Evolutionary conservation across 2,797 vertebrate genomes (phyloP).

Genomic region (Gymnoscopelus braueri): DNA sequence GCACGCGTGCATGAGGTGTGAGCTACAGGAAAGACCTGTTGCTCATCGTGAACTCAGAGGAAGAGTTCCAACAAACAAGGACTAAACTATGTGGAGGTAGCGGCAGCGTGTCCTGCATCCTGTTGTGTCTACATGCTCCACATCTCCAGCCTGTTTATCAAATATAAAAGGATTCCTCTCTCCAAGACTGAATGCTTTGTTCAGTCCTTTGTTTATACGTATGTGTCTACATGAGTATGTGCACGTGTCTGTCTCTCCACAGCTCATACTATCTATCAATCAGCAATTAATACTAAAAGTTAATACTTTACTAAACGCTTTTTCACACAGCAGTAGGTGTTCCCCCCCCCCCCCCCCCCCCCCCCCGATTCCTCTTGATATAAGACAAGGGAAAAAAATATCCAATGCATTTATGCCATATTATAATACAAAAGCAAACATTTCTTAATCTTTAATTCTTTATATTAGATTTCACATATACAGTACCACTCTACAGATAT

Average conservation of each 20-base stretch:
- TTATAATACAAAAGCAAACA: background rate
- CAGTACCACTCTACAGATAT: slow-evolving; percentile 25
- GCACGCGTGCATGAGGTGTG: slow-evolving; percentile 6
- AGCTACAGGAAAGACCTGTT: slow-evolving; percentile 56
- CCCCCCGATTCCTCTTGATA: no score
- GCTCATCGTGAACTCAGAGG: slow-evolving; percentile 58
- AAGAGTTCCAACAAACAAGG: slow-evolving; percentile 57
- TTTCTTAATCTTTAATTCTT: slow-evolving; percentile 46
- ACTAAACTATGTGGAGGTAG: slow-evolving; percentile 35
- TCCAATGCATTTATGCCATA: no score
- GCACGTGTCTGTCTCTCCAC: background rate
- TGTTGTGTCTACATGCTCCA: slow-evolving; percentile 65
- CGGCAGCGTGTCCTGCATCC: slow-evolving; percentile 56
- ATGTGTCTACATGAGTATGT: slow-evolving; percentile 7
- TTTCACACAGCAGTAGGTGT: no score
- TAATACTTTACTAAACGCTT: no score
- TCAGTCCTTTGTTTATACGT: slow-evolving; percentile 12
- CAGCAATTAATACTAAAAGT: no score
- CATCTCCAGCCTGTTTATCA: slow-evolving; percentile 47
- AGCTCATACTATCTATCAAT: no score
- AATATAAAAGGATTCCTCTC: slow-evolving; percentile 39
- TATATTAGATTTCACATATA: slow-evolving; percentile 30
- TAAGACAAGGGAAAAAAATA: no score
- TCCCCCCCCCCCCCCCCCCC: no score
- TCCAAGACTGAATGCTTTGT: slow-evolving; percentile 17